Evolutionary conservation across 1,140 invertebrate genomes (phyloP).

Genomic region (Sesamia nonagrioides): DNA sequence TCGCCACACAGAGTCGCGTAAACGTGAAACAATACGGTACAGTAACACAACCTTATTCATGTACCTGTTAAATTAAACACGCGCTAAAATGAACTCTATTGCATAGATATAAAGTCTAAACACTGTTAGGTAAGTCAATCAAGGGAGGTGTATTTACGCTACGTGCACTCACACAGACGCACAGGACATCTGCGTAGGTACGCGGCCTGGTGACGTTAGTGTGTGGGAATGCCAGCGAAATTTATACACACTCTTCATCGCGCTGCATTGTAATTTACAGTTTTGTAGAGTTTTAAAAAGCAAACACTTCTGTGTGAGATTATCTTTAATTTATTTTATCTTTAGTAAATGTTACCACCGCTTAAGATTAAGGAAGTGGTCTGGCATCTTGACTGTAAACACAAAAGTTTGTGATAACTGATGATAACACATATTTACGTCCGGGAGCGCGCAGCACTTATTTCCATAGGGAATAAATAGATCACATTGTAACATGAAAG

Average conservation of each 20-base stretch:
- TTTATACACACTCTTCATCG: slow-evolving; percentile 83
- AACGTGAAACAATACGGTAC: slow-evolving; percentile 87
- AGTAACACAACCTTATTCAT: slow-evolving; percentile 74
- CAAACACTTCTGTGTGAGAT: slow-evolving; percentile 74
- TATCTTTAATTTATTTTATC: slow-evolving; percentile 72
- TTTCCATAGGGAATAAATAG: neutral
- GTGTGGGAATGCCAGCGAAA: slow-evolving; percentile 84
- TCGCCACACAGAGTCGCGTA: slow-evolving; percentile 84
- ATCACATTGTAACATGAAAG: neutral
- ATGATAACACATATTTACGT: neutral
- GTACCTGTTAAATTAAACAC: slow-evolving; percentile 52
- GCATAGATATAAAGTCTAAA: slow-evolving; percentile 25
- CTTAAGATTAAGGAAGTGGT: slow-evolving; percentile 6
- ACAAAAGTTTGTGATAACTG: neutral
- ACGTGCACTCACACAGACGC: slow-evolving; percentile 71
- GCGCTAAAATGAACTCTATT: slow-evolving; percentile 57
- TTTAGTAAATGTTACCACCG: slow-evolving; percentile 37
- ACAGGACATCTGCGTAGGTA: slow-evolving; percentile 69
- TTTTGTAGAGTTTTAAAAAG: slow-evolving; percentile 82
- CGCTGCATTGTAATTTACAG: slow-evolving; percentile 74
- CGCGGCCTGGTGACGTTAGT: slow-evolving; percentile 62
- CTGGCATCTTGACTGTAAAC: slow-evolving; percentile 26
- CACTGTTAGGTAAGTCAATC: slow-evolving; percentile 34
- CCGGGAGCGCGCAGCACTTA: neutral
- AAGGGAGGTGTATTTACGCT: slow-evolving; percentile 63